Evolutionary conservation across 2,797 vertebrate genomes (phyloP), one percentile per base, ranked within the genome.

Genomic region (Amblyraja radiata): DNA sequence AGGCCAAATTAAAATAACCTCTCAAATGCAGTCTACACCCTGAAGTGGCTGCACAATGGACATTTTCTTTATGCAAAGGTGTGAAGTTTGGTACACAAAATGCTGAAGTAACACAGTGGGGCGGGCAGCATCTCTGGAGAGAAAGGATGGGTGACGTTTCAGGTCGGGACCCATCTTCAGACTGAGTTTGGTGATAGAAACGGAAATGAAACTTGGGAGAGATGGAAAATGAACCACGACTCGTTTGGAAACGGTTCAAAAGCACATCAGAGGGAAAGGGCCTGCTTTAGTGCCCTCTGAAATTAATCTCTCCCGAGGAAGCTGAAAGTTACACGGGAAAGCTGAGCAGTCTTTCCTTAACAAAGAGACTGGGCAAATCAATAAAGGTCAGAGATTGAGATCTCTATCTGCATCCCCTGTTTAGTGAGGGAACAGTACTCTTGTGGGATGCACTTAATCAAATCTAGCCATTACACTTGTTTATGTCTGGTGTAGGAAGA

Each of bases 301-400:
- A 84, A 84, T 84, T 28, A 84, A 61, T 84, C 25, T 84, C 58
- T 28, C 54, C 8, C n/a, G 28, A 11, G 28, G 58, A 63, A 63
- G 13, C 23, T 28, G 54, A 6, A 61, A 28, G 25, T 28, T 63
- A n/a, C 25, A 63, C 81, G 63, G 11, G 54, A 84, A 61, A 63
- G 81, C 58, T 28, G 58, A 84, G 58, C 58, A 84, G 81, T 16
- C 58, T 84, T 58, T 28, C 54, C 58, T 84, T 58, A 84, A 58
- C 81, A 63, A 63, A 11, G 58, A 84, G 81, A 63, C 25, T 23
- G 16, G 58, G 81, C 81, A 84, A 84, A 94, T 94, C 95, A 95
- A 97, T 97, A 97, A 97, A 97, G 96, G 95, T 96, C 96, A 97
- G 94, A 93, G 97, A 97, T 97, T 95, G 94, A 95, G 94, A 94